Conservation (phyloP, 2,113 vertebrate genomes). For the Triplophysa tibetana region DNA sequence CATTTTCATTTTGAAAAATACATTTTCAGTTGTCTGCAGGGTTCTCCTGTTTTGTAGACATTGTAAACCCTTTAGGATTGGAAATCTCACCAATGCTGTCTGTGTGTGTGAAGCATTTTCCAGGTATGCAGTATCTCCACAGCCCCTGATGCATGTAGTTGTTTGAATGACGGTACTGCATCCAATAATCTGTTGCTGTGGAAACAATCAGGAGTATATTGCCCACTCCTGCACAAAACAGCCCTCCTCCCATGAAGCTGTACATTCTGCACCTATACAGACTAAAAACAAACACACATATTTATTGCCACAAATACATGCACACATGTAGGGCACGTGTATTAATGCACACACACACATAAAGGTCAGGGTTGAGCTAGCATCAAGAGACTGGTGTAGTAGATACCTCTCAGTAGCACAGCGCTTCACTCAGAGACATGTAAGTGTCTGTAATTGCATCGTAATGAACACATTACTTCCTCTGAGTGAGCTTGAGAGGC, state of each 20-base stretch:
- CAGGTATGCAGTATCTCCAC: slow-evolving; percentile 71
- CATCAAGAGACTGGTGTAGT: slow-evolving; percentile 55
- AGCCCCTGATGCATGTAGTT: slow-evolving; percentile 74
- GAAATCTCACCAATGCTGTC: slow-evolving; percentile 65
- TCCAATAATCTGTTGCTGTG: slow-evolving; percentile 80
- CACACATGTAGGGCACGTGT: slow-evolving; percentile 19
- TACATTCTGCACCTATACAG: slow-evolving; percentile 72
- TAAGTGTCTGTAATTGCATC: slow-evolving; percentile 74
- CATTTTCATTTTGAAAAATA: not conserved
- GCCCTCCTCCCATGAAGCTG: slow-evolving; percentile 76
- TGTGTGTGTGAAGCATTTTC: slow-evolving; percentile 70
- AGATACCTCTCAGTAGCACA: slow-evolving; percentile 42
- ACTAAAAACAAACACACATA: slow-evolving; percentile 49
- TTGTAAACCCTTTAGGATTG: not conserved
- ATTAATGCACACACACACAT: slow-evolving; percentile 45
- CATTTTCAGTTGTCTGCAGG: not conserved
- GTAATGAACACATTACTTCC: slow-evolving; percentile 76
- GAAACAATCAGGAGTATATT: slow-evolving; percentile 79
- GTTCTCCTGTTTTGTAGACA: not conserved
- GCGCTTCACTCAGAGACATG: slow-evolving; percentile 61
- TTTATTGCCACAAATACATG: slow-evolving; percentile 33
- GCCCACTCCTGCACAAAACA: slow-evolving; percentile 76
- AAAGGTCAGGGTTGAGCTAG: slow-evolving; percentile 50
- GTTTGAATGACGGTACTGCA: slow-evolving; percentile 73
- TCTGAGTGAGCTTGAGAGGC: slow-evolving; percentile 64